phyloP scores from a whole-genome alignment of 1,140 invertebrate species.

The Ostrea edulis region DNA sequence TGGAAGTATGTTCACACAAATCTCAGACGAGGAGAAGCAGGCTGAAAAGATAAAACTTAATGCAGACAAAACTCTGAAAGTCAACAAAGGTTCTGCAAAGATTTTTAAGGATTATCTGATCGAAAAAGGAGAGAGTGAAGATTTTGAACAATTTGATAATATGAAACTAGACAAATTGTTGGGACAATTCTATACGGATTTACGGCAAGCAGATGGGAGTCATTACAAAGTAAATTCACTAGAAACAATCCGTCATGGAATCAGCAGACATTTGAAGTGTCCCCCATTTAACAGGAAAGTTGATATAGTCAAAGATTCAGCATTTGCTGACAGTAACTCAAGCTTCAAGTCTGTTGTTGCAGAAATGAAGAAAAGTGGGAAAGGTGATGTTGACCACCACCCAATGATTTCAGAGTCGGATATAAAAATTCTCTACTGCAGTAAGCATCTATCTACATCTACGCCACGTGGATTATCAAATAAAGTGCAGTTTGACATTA shows the following conservation, averaged over 20 bases:
- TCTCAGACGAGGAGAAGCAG: slow-evolving; percentile 2
- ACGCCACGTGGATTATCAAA: slow-evolving; percentile 43
- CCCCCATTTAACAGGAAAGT: slow-evolving; percentile 40
- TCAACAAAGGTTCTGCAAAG: slow-evolving; percentile 42
- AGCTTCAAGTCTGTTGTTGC: slow-evolving; percentile 45
- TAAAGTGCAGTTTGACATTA: slow-evolving; percentile 61
- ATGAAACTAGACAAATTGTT: slow-evolving; percentile 43
- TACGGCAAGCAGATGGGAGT: slow-evolving; percentile 44
- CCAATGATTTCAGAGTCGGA: slow-evolving; percentile 43
- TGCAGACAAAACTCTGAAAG: slow-evolving; percentile 21
- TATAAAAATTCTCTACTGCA: slow-evolving; percentile 16
- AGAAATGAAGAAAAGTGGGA: slow-evolving; percentile 42
- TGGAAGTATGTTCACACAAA: not conserved
- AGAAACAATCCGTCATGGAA: slow-evolving; percentile 45
- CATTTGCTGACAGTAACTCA: slow-evolving; percentile 36
- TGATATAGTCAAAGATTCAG: slow-evolving; percentile 47
- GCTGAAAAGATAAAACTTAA: slow-evolving; percentile 44
- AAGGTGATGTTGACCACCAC: slow-evolving; percentile 46
- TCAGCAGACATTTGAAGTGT: slow-evolving; percentile 49
- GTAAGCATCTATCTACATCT: slow-evolving; percentile 1
- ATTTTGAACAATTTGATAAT: slow-evolving; percentile 49
- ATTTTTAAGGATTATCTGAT: slow-evolving; percentile 44
- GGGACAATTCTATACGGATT: slow-evolving; percentile 51
- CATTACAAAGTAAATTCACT: slow-evolving; percentile 50
- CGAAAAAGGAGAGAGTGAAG: slow-evolving; percentile 5